phyloP scores from a whole-genome alignment of 2,113 vertebrate genomes.

The Terrapene triunguis region DNA sequence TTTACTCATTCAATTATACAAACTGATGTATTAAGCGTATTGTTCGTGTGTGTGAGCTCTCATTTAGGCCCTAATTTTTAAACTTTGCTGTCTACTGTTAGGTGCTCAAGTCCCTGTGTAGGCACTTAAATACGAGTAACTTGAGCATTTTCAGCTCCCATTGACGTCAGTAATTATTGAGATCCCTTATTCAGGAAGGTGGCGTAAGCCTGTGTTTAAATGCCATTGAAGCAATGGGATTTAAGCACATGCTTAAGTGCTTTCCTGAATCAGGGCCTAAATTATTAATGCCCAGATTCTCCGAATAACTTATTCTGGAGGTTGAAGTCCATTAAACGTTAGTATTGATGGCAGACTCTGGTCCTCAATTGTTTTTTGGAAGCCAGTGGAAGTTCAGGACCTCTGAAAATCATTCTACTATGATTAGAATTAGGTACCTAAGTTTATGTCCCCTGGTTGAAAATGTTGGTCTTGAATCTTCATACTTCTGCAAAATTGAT shows the following conservation, averaged over 20 bases:
- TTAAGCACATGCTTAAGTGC: background rate
- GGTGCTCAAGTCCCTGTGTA: background rate
- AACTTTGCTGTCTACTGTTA: background rate
- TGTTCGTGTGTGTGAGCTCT: background rate
- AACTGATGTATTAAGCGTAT: background rate
- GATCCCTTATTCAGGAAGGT: background rate
- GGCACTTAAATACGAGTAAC: background rate
- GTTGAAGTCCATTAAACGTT: background rate
- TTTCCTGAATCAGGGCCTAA: background rate
- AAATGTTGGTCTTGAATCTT: background rate
- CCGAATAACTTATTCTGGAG: background rate
- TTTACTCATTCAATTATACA: background rate
- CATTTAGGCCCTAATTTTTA: background rate
- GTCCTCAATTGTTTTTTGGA: background rate
- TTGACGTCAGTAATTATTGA: background rate
- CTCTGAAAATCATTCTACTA: background rate
- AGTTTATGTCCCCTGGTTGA: background rate
- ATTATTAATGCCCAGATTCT: rapidly evolving
- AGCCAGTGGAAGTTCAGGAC: background rate
- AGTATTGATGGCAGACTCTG: background rate
- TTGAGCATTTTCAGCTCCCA: background rate
- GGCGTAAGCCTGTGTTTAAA: background rate
- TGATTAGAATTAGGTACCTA: background rate
- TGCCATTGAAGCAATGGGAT: background rate
- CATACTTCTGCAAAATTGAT: background rate